phyloP scores from a whole-genome alignment of 2,888 invertebrate species.

The Arctia plantaginis region DNA sequence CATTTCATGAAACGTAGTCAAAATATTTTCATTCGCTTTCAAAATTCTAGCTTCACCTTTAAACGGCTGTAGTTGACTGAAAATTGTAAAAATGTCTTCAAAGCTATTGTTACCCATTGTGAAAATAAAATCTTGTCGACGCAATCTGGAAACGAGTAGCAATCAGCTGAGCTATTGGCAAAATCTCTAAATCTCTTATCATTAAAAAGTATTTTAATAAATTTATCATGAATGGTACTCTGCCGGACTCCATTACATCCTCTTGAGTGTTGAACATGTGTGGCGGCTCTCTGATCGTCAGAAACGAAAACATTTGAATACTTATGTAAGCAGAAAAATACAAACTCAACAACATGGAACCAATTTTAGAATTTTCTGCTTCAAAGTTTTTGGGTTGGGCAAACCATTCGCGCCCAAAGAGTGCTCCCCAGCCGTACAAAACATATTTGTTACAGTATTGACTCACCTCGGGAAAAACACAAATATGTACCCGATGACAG shows the following conservation, averaged over 20 bases:
- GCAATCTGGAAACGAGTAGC: constrained; percentile 64
- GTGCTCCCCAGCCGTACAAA: constrained; percentile 70
- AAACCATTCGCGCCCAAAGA: constrained; percentile 66
- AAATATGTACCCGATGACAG: constrained; percentile 64
- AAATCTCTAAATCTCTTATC: constrained; percentile 64
- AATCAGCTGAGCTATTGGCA: constrained; percentile 61
- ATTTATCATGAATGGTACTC: constrained; percentile 55
- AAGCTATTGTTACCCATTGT: constrained; percentile 66
- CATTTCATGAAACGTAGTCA: constrained; percentile 74
- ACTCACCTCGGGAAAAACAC: constrained; percentile 58
- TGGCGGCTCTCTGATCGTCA: constrained; percentile 71
- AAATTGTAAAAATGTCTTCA: constrained; percentile 58
- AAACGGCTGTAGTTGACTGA: constrained; percentile 65
- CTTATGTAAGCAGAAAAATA: constrained; percentile 69
- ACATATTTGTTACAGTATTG: constrained; percentile 54
- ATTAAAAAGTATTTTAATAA: constrained; percentile 61
- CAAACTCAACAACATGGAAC: constrained; percentile 67
- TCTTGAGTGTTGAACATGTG: constrained; percentile 61
- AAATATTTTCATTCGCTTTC: constrained; percentile 59
- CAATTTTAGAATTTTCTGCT: constrained; percentile 69
- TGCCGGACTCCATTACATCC: constrained; percentile 65
- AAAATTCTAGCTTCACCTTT: constrained; percentile 70
- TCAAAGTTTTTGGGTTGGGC: constrained; percentile 61
- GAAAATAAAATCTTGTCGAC: constrained; percentile 43
- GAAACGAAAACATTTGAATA: constrained; percentile 70